Percentiles rank a stretch among this genome's conserved stretches.
phyloP scores from a whole-genome alignment of 1,140 invertebrate species.

The Chironomus striatipennis region DNA sequence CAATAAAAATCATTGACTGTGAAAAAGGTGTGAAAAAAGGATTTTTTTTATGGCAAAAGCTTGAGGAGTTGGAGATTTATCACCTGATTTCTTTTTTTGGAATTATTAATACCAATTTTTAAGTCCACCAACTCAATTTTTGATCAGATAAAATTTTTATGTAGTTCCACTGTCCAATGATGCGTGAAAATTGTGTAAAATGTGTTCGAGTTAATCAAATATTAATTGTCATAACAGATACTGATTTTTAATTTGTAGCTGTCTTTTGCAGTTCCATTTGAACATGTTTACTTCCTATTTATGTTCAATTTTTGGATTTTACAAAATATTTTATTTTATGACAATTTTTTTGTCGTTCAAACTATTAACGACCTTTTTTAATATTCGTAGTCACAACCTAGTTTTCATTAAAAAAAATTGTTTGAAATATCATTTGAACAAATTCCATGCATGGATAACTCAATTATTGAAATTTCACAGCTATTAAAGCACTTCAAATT shows the following conservation, averaged over 20 bases:
- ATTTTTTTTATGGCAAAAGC: neutral
- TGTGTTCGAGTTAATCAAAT: neutral
- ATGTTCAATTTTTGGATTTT: neutral
- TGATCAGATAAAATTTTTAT: neutral
- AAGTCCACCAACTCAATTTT: neutral
- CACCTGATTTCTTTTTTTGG: neutral
- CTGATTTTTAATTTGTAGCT: neutral
- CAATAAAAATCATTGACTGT: slow-evolving; percentile 9
- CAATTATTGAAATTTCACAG: too few species aligned
- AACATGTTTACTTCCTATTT: too few species aligned
- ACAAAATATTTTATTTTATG: too few species aligned
- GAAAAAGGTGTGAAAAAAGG: neutral
- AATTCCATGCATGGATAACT: too few species aligned
- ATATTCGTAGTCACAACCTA: neutral
- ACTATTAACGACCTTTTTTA: too few species aligned
- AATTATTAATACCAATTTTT: neutral
- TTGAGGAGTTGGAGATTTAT: neutral
- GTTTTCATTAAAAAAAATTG: too few species aligned
- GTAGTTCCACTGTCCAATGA: neutral
- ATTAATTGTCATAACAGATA: neutral
- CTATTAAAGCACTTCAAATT: too few species aligned
- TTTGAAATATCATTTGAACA: too few species aligned
- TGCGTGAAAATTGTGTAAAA: neutral
- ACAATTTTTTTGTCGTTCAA: too few species aligned
- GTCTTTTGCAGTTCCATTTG: too few species aligned